A percentile compares a stretch with the other conserved stretches of the same genome.
These are phyloP conservation scores for Daubentonia madagascariensis DNA, from an alignment of 2,113 vertebrate genomes.

Conservation along the genomic window DNA sequence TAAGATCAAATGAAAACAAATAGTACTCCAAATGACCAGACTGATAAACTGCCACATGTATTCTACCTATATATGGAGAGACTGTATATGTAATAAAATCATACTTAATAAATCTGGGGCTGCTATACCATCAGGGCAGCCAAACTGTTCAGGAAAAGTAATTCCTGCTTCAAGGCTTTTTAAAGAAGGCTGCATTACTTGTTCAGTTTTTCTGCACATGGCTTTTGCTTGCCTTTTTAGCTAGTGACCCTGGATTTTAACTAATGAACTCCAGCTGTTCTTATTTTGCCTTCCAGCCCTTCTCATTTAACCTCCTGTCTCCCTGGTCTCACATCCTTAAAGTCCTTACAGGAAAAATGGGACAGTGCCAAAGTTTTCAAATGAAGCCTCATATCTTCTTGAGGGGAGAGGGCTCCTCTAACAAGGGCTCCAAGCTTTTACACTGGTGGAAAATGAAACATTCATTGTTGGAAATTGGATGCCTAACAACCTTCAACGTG, in stretches of 20 bases:
- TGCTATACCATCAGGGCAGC: not conserved
- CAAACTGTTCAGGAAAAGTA: constrained; percentile 32
- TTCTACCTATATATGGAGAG: not conserved
- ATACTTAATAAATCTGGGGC: not conserved
- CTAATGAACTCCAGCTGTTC: constrained; percentile 76
- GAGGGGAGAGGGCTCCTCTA: constrained; percentile 13
- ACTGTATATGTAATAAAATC: not conserved
- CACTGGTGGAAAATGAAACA: constrained; percentile 36
- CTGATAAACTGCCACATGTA: not conserved
- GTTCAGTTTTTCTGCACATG: constrained; percentile 36
- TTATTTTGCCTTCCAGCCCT: constrained; percentile 63
- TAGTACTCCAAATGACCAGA: not conserved
- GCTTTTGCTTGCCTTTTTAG: constrained; percentile 63
- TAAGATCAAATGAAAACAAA: constrained; percentile 19
- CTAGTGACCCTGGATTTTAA: constrained; percentile 69
- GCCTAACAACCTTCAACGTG: constrained; percentile 40
- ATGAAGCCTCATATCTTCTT: constrained; percentile 39
- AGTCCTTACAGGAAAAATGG: constrained; percentile 66
- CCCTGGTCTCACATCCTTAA: constrained; percentile 56
- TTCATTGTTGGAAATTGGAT: constrained; percentile 54
- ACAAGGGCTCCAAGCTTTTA: constrained; percentile 17
- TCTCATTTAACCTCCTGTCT: constrained; percentile 66
- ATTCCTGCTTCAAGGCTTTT: constrained; percentile 40
- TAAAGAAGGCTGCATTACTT: constrained; percentile 30
- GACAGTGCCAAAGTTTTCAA: constrained; percentile 61